Base-by-base conservation (phyloP, 2,797 vertebrate species). In the Adelosebastes latens region DNA sequence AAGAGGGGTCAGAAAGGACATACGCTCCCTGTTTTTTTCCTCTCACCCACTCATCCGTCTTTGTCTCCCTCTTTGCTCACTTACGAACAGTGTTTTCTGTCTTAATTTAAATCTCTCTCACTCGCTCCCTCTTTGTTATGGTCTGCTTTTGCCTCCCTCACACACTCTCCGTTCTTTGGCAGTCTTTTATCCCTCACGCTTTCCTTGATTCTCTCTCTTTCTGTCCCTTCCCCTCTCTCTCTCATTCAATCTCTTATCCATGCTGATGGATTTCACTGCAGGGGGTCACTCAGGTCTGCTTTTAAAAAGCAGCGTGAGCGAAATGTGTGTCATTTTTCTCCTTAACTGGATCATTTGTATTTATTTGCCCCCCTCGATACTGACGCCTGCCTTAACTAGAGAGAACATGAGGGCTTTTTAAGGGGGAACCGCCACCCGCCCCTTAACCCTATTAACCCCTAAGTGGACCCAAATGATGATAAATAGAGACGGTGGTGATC, bases 271-370 rank as follows among this genome's bases (percentile, higher is more conserved):
- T 93, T 92, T 91, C 90, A 84, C 90, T 82, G 84, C 72, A 4
- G 87, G 88, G 84, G 92, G 91, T 94, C 93, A 94, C 86, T 89
- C 86, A 82, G 92, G 87, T 95, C 91, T 53, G 75, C 87, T 93
- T 90, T 94, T 93, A 83, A 93, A 90, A 92, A 90, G 87, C 89
- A 87, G 89, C 87, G 49, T 92, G 93, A 95, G 88, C 73, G 60
- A 93, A 92, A 89, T 80, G 90, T 80, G 85, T 89, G 89, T 94
- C 95, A 95, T 96, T 96, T 96, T 96, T 96, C 94, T 94, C 90
- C 77, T 78, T 96, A 95, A 95, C 92, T 95, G 94, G 91, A 93
- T 94, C 95, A 95, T 96, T 96, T 96, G 91, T 96, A 94, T 95
- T 94, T 95, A 96, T 96, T 95, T 95, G 91, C 91, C 93, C 77